Evolutionary conservation across 1,140 invertebrate genomes (phyloP), one percentile per base, ranked within the genome.

Genomic region (Lordiphosa clarofinis): DNA sequence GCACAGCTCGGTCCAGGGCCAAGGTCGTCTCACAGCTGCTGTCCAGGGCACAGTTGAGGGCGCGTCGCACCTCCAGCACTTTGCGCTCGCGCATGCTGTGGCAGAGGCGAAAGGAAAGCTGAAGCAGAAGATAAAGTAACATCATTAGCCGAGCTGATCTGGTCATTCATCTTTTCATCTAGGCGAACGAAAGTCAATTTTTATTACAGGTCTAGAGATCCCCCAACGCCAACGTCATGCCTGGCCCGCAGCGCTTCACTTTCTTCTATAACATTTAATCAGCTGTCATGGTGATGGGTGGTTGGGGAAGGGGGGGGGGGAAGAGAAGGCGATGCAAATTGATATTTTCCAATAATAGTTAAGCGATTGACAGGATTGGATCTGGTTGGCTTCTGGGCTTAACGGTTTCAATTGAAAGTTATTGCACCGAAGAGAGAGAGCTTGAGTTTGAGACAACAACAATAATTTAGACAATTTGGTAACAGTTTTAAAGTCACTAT

Each of bases 31-130:
- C 74, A 53, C 63, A 63, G 68, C 68, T 89, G 55, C 89, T 73
- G 12, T 87, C 86, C 58, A 90, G 88, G 2, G 90, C 87, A 13
- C 87, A 88, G 64, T 92, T 91, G 10, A 93, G 87, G 7, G 90
- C 81, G 2, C 90, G 86, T 33, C 91, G 90, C 21, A 91, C 90
- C 73, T 93, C 92, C 35, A 87, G 79, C 21, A 92, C 84, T 57
- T 92, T 92, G 13, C 90, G 87, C 56, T 93, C 92, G 6, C 92
- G 89, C 61, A 93, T 90, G 58, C 90, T 91, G 75, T 92, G 92
- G 59, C 91, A 92, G 35, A 92, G 91, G 57, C 92, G 91, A 86
- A 93, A 93, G 43, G 92, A 92, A 61, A 93, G 89, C 92, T 93
- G 73, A 9, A 7, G 7, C 15, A 35, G 36, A 6, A 33, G 15